A percentile compares a stretch with the other conserved stretches of the same genome.
Evolutionary conservation across 2,113 vertebrate species (phyloP).

Genomic region (Centropus bengalensis): DNA sequence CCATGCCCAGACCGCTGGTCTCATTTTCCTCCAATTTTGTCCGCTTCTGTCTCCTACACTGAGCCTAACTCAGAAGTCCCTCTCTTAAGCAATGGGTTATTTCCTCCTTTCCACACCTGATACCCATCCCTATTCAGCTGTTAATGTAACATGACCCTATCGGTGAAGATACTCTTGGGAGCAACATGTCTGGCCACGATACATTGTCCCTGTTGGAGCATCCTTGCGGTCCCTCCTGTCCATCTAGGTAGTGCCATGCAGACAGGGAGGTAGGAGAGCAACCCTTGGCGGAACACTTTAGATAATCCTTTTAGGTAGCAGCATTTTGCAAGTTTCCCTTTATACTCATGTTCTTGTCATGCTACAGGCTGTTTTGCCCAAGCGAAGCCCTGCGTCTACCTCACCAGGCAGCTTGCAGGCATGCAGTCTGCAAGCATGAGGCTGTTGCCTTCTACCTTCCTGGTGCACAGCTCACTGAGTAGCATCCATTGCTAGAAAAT

Average conservation of each 20-base stretch:
- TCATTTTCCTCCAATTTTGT: background rate
- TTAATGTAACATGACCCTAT: background rate
- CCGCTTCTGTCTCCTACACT: background rate
- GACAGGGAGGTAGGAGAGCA: background rate
- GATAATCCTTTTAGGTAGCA: background rate
- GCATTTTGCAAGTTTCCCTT: background rate
- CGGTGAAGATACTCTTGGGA: background rate
- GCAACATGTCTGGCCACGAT: accelerated
- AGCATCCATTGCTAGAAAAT: background rate
- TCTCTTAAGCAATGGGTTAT: background rate
- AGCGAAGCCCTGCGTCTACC: background rate
- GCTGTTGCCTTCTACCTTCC: background rate
- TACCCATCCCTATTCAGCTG: accelerated
- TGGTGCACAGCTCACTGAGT: background rate
- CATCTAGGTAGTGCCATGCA: background rate
- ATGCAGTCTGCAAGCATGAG: background rate
- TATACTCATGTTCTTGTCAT: background rate
- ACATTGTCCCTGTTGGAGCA: background rate
- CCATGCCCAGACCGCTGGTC: background rate
- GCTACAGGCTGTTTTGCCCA: background rate
- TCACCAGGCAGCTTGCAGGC: background rate
- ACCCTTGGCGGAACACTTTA: background rate
- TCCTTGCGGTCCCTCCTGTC: background rate
- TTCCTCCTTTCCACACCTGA: background rate
- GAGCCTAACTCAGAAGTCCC: background rate